Evolutionary conservation across 2,888 invertebrate species (phyloP), one percentile per base, ranked within the genome.

Genomic region (Entomobrya proxima): DNA sequence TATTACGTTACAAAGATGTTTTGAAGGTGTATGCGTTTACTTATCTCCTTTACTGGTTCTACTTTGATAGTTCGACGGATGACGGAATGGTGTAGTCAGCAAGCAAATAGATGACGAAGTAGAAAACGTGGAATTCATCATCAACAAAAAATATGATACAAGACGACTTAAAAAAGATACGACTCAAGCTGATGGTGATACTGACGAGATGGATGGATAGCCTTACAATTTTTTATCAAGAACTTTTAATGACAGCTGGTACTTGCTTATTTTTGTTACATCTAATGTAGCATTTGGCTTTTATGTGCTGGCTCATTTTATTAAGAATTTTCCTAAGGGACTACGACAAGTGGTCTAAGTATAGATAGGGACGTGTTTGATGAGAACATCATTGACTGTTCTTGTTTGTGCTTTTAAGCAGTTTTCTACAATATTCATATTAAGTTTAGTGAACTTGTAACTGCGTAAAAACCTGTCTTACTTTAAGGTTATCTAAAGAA

Each of bases 191-290:
- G 76, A 55, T 69, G 75, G 52, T 50, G 50, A 50, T 37, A 13
- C 50, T 58, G 82, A 74, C 30, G 50, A 81, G 82, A 75, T 79
- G 52, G 77, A 78, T 81, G 72, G 81, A 74, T 81, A 72, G 69
- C 61, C 82, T 82, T 82, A 82, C 75, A 50, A 75, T 64, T 64
- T 75, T 47, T 52, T 80, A 83, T 83, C 69, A 74, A 83, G 75
- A 69, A 37, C 40, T 83, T 83, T 83, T 83, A 83, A 83, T 83
- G 83, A 83, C 76, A 83, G 83, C 83, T 47, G 47, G 69, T 80
- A 15, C 67, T 69, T 37, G 67, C 40, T 44, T 69, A 40, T 69
- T 40, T 69, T 4, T n/a, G n/a, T n/a, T 44, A 24, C 11, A 7
- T 67, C n/a, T 47, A n/a, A 11, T 52, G 32, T 24, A 35, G 9